These are phyloP conservation scores for Aphelenchoides avenae DNA, from an alignment of 1,140 invertebrate genomes.

Conservation along the genomic window DNA sequence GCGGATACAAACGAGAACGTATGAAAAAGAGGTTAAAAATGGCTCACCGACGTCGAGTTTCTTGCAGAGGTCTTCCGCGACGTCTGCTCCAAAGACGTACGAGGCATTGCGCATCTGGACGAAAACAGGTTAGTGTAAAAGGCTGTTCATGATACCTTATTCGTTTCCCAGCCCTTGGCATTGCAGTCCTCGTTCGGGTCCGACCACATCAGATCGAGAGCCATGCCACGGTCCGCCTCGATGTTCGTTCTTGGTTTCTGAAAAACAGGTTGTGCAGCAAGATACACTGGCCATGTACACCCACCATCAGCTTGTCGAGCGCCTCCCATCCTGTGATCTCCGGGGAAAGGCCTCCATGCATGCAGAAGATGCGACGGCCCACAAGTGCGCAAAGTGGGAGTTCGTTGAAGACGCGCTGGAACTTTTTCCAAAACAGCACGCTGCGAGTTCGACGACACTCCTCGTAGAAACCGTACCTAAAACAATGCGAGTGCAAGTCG, in stretches of 20 bases:
- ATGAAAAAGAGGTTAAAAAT: too few relatives aligned
- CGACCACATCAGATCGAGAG: slow-evolving; percentile 67
- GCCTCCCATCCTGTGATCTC: slow-evolving; percentile 65
- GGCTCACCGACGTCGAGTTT: slow-evolving; percentile 24
- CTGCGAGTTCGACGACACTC: slow-evolving; percentile 86
- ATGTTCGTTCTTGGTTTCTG: slow-evolving; percentile 28
- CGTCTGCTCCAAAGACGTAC: slow-evolving; percentile 27
- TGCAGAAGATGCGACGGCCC: slow-evolving; percentile 80
- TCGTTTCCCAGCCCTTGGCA: slow-evolving; percentile 62
- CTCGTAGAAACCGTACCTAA: slow-evolving; percentile 96
- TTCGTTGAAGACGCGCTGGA: slow-evolving; percentile 97
- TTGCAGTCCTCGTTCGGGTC: slow-evolving; percentile 58
- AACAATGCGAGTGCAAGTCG: too few relatives aligned
- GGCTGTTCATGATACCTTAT: not conserved
- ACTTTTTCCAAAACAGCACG: slow-evolving; percentile 96
- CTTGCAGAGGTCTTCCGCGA: slow-evolving; percentile 21
- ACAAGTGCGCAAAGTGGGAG: slow-evolving; percentile 87
- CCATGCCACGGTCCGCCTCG: slow-evolving; percentile 64
- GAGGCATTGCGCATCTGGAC: slow-evolving; percentile 27
- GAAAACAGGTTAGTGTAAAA: not conserved
- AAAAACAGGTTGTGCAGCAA: too few relatives aligned
- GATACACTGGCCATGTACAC: too few relatives aligned
- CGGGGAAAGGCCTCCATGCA: slow-evolving; percentile 70
- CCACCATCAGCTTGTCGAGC: slow-evolving; percentile 63
- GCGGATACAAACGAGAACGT: too few relatives aligned